Base-by-base conservation (phyloP, 2,888 invertebrate species). In the Ormia ochracea region DNA sequence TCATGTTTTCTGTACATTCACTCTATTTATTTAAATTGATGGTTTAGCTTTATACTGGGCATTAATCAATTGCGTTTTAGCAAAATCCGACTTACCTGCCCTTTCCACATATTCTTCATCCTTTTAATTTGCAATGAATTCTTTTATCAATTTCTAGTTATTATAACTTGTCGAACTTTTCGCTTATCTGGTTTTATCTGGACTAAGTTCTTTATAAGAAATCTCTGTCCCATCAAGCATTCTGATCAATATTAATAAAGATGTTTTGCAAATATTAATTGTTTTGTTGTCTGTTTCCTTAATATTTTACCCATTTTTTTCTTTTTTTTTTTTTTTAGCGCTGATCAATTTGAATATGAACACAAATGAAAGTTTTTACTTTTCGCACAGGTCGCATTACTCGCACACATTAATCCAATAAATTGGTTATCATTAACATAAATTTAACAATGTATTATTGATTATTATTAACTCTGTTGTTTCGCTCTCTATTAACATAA, bases 331-430 rank as follows among this genome's bases (percentile, higher is more conserved):
- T n/a, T n/a, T n/a, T n/a, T n/a, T n/a, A n/a, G n/a, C 12, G 31
- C 21, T 54, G 17, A n/a, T 5, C n/a, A 65, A 80, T 80, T 76
- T 76, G 26, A 73, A 78, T 78, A 14, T 73, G 48, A 81, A 78
- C 76, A 59, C 73, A 74, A 73, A 81, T 78, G 81, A 81, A 81
- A 81, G 81, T 78, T 75, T 50, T 36, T 14, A 31, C 26, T 31
- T 50, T 59, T 43, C 21, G 52, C 17, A 5, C 14, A 33, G 7
- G 28, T 52, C 21, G 9, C 4, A 56, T 43, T 41, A 5, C 10
- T 33, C 21, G n/a, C 41, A 14, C 38, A 12, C 19, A 41, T 23
- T 10, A 26, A 36, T 61, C 26, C 31, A 59, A 31, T 56, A 33
- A 33, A 14, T 56, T 58, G 14, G 28, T 19, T 23, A 21, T 36